These are phyloP conservation scores for Exocentrus adspersus DNA, from an alignment of 2,888 invertebrate species.

Conservation along the genomic window DNA sequence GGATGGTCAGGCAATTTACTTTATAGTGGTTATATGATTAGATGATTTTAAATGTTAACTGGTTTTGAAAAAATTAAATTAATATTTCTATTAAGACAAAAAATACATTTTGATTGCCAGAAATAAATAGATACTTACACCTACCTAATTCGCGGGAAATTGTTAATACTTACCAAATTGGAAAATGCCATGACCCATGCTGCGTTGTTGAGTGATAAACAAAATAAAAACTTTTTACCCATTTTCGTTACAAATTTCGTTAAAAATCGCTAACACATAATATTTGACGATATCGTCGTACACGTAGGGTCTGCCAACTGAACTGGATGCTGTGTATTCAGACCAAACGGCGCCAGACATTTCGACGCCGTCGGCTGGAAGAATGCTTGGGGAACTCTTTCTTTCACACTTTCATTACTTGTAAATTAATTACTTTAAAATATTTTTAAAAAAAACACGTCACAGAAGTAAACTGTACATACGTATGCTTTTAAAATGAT, in stretches of 20 bases:
- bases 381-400: neutral
- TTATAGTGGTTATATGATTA: too few relatives aligned
- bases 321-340: conserved; percentile 33
- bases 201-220: conserved; percentile 47
- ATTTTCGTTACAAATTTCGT: conserved; percentile 20
- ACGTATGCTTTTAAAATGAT: too few relatives aligned
- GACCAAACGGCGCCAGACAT: conserved; percentile 45
- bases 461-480: too few relatives aligned
- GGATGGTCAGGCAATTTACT: too few relatives aligned
- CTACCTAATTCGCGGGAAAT: too few relatives aligned
- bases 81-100: too few relatives aligned
- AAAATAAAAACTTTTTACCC: conserved; percentile 45
- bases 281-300: conserved; percentile 18
- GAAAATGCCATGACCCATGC: conserved; percentile 49
- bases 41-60: too few relatives aligned
- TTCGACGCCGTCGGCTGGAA: conserved; percentile 39
- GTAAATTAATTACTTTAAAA: too few relatives aligned
- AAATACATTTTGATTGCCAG: too few relatives aligned
- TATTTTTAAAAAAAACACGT: too few relatives aligned
- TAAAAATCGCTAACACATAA: conserved; percentile 1
- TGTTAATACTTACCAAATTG: conserved; percentile 46
- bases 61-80: too few relatives aligned
- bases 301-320: neutral
- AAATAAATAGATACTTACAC: too few relatives aligned
- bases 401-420: neutral